phyloP scores from a whole-genome alignment of 1,140 invertebrate genomes.

The Ceratosolen fusciceps region DNA sequence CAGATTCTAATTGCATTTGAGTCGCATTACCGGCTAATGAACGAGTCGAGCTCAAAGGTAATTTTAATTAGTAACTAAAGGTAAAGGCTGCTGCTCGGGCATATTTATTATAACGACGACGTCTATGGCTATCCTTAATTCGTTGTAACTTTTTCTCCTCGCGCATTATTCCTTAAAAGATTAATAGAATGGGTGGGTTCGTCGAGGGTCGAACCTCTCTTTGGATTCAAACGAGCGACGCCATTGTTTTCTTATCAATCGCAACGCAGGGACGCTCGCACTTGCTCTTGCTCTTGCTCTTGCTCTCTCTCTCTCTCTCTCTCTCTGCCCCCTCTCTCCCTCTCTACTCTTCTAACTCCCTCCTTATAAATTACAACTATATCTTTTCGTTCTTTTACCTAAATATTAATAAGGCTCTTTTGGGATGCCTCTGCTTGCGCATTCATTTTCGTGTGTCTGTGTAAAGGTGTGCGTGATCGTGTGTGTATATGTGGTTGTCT shows the following conservation, averaged over 20 bases:
- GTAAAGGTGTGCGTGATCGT: too few species aligned
- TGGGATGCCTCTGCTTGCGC: constrained; percentile 42
- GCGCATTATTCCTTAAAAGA: constrained; percentile 3
- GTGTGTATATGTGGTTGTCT: too few species aligned
- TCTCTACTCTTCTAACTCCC: not conserved
- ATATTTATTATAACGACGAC: constrained; percentile 5
- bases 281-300: not conserved
- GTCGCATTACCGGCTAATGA: not conserved
- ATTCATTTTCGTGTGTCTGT: too few species aligned
- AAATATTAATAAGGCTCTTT: constrained; percentile 48
- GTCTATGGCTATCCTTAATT: constrained; percentile 48
- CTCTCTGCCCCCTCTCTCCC: not conserved
- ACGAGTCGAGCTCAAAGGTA: not conserved
- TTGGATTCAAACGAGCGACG: constrained; percentile 46
- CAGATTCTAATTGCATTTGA: constrained; percentile 10
- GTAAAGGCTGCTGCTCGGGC: constrained; percentile 4
- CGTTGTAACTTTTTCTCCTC: constrained; percentile 28
- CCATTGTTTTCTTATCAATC: constrained; percentile 26
- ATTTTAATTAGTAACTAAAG: constrained; percentile 40
- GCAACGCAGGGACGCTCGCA: constrained; percentile 21
- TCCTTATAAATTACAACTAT: constrained; percentile 28
- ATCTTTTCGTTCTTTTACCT: constrained; percentile 23
- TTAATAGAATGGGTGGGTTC: constrained; percentile 34
- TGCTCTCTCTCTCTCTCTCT: not conserved
- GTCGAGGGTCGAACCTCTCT: constrained; percentile 38